These are phyloP conservation scores for Ornithorhynchus anatinus DNA, from an alignment of 2,113 vertebrate genomes.

Conservation along the genomic window DNA sequence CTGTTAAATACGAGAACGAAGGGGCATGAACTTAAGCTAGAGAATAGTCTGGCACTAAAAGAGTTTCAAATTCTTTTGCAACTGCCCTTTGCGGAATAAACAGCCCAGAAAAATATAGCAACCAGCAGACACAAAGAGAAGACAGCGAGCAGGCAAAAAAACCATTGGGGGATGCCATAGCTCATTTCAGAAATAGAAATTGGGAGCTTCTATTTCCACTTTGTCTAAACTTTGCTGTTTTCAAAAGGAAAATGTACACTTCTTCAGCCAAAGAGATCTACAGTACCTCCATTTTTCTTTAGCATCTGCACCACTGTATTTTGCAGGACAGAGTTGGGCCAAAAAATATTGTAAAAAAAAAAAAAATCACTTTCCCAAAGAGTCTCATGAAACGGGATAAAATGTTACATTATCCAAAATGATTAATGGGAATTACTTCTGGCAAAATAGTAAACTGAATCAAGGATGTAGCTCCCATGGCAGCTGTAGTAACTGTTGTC, in stretches of 20 bases:
- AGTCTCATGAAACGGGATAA: no score
- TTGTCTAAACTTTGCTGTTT: slow-evolving; percentile 23
- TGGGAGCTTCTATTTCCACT: slow-evolving; percentile 21
- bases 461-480: no score
- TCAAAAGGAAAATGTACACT: not conserved
- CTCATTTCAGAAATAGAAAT: slow-evolving; percentile 50
- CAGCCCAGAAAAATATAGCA: slow-evolving; percentile 65
- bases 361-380: no score
- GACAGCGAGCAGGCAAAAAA: slow-evolving; percentile 11
- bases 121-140: slow-evolving; percentile 61
- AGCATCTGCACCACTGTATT: no score
- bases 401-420: not conserved
- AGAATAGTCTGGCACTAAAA: slow-evolving; percentile 69
- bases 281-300: not conserved
- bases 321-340: no score
- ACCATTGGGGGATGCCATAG: slow-evolving; percentile 19
- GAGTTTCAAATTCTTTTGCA: slow-evolving; percentile 68
- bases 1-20: slow-evolving; percentile 77
- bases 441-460: not conserved
- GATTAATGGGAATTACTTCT: not conserved
- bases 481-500: no score
- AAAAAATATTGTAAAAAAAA: no score
- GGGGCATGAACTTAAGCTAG: slow-evolving; percentile 74
- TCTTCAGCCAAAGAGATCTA: not conserved
- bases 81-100: slow-evolving; percentile 68